phyloP scores from a whole-genome alignment of 2,113 vertebrate species.

The Indri indri region DNA sequence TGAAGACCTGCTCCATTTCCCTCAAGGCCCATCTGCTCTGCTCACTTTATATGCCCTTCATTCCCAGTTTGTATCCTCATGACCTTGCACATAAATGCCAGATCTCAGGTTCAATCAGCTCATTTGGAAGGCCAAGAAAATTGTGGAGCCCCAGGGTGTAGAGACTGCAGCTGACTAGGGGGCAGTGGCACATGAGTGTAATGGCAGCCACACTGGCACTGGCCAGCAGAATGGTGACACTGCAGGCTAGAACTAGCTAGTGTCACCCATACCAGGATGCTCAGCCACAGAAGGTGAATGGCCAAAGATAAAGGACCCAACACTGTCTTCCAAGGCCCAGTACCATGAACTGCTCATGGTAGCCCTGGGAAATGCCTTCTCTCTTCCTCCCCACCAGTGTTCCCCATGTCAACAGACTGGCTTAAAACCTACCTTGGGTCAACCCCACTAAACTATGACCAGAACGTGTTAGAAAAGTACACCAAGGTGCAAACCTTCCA shows the following conservation, averaged over 20 bases:
- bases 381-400: neutral
- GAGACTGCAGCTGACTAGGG: neutral
- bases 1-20: neutral
- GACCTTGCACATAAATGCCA: neutral
- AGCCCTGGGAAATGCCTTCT: neutral
- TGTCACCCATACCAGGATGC: neutral
- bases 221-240: neutral
- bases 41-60: neutral
- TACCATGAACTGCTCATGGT: too few species aligned
- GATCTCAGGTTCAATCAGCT: neutral
- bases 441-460: neutral
- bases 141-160: neutral
- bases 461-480: neutral
- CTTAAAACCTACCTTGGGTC: neutral
- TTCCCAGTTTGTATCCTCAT: neutral
- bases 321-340: neutral
- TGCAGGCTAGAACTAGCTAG: neutral
- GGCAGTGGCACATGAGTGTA: fast-evolving
- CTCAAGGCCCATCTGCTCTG: neutral
- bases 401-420: neutral
- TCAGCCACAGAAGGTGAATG: neutral
- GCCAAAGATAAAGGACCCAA: neutral
- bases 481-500: neutral
- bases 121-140: neutral
- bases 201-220: neutral